Conservation (phyloP, 1,140 invertebrate genomes). For the Drosophila ananassae region DNA sequence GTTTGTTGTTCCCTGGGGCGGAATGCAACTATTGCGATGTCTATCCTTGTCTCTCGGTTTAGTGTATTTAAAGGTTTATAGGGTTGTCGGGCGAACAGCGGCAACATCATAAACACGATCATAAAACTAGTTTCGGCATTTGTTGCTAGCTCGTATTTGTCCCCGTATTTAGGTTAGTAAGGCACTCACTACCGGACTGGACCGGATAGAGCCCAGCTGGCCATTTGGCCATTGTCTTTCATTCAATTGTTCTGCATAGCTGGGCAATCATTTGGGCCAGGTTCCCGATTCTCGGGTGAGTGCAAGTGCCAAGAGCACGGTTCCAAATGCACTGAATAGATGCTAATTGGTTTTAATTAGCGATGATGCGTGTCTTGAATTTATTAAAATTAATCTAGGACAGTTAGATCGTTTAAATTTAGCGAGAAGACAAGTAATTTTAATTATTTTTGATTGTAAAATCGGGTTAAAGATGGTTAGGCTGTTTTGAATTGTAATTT, state of each 20-base stretch:
- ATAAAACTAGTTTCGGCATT: slow-evolving; percentile 74
- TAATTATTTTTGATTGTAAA: too few relatives aligned
- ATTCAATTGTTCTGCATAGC: slow-evolving; percentile 58
- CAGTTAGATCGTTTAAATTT: slow-evolving; percentile 2
- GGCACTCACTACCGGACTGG: slow-evolving; percentile 41
- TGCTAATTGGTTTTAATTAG: slow-evolving; percentile 72
- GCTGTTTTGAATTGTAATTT: too few relatives aligned
- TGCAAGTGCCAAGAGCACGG: slow-evolving; percentile 76
- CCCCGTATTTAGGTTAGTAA: slow-evolving; percentile 72
- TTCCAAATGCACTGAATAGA: slow-evolving; percentile 44
- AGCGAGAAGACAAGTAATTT: too few relatives aligned
- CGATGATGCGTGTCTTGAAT: slow-evolving; percentile 2
- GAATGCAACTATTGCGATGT: slow-evolving; percentile 32
- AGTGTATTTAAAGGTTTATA: slow-evolving; percentile 58
- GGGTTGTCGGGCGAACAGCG: slow-evolving; percentile 38
- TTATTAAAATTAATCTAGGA: slow-evolving; percentile 3
- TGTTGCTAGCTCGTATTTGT: slow-evolving; percentile 45
- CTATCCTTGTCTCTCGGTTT: slow-evolving; percentile 34
- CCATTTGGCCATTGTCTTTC: slow-evolving; percentile 40
- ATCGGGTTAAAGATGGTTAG: too few relatives aligned
- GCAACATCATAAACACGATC: slow-evolving; percentile 50
- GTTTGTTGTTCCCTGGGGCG: slow-evolving; percentile 33
- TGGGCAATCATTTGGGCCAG: slow-evolving; percentile 49
- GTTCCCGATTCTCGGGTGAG: slow-evolving; percentile 42
- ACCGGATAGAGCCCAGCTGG: slow-evolving; percentile 36